Conservation (phyloP, 2,113 vertebrate species). For the Taxidea taxus region DNA sequence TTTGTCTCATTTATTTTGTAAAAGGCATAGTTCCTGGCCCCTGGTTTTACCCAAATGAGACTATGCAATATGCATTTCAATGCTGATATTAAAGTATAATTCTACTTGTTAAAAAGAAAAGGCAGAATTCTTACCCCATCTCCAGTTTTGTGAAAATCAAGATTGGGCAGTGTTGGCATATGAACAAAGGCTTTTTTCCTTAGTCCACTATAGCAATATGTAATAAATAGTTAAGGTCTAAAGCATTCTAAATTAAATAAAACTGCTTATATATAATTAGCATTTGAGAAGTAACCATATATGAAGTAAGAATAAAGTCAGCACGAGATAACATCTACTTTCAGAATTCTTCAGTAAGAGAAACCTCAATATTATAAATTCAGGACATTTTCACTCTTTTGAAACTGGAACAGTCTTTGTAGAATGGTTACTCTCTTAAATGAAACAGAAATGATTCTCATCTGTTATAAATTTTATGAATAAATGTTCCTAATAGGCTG, state of each 20-base stretch:
- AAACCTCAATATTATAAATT: constrained; percentile 35
- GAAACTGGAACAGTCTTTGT: constrained; percentile 24
- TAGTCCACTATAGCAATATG: constrained; percentile 99
- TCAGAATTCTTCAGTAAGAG: constrained; percentile 32
- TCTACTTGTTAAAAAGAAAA: constrained; percentile 50
- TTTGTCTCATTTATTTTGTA: constrained; percentile 15
- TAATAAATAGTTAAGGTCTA: constrained; percentile 89
- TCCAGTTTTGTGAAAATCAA: constrained; percentile 94
- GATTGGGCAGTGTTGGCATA: constrained; percentile 95
- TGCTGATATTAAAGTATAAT: neutral
- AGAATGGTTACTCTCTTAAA: constrained; percentile 49
- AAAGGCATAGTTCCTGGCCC: neutral
- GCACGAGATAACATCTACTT: constrained; percentile 11
- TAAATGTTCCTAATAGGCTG: constrained; percentile 53
- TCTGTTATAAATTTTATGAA: constrained; percentile 64
- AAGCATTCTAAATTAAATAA: constrained; percentile 29
- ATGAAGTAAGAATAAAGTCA: constrained; percentile 54
- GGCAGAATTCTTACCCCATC: constrained; percentile 89
- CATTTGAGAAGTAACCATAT: constrained; percentile 30
- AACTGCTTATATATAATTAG: neutral
- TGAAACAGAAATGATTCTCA: constrained; percentile 46
- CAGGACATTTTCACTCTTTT: neutral
- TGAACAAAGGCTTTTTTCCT: constrained; percentile 98
- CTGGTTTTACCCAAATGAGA: constrained; percentile 4
- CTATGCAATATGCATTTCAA: neutral